Conservation (phyloP, 2,113 vertebrate genomes). For the Zapornia atra region DNA sequence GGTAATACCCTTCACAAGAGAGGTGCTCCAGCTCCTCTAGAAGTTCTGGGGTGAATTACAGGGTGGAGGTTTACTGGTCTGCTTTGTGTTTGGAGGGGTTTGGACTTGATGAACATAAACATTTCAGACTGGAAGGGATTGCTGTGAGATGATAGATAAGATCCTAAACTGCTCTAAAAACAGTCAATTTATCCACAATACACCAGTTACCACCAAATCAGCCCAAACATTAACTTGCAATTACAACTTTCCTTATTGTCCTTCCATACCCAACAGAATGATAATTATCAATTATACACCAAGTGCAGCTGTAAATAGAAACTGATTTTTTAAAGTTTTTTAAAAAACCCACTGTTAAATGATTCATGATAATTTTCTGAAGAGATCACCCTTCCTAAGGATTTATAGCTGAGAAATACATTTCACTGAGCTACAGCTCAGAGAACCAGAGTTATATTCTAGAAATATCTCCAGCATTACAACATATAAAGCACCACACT, state of each 20-base stretch:
- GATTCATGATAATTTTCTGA: neutral
- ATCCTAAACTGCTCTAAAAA: neutral
- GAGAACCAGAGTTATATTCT: neutral
- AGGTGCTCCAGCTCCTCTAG: neutral
- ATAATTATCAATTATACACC: neutral
- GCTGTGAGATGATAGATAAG: neutral
- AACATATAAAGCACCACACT: neutral
- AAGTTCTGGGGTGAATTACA: neutral
- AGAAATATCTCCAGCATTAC: neutral
- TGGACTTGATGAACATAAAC: slow-evolving; percentile 2
- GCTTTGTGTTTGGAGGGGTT: neutral
- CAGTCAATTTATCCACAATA: neutral
- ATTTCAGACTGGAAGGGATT: neutral
- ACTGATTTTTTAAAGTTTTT: neutral
- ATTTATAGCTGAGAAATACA: neutral
- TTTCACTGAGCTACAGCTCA: neutral
- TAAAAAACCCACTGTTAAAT: neutral
- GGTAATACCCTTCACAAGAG: neutral
- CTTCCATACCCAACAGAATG: neutral
- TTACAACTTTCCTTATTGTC: neutral
- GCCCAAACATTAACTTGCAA: neutral
- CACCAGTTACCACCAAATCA: neutral
- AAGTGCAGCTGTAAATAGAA: neutral
- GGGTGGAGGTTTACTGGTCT: slow-evolving; percentile 9
- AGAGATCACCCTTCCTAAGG: neutral